Evolutionary conservation across 2,888 invertebrate species (phyloP).

Genomic region (Brassicogethes aeneus): DNA sequence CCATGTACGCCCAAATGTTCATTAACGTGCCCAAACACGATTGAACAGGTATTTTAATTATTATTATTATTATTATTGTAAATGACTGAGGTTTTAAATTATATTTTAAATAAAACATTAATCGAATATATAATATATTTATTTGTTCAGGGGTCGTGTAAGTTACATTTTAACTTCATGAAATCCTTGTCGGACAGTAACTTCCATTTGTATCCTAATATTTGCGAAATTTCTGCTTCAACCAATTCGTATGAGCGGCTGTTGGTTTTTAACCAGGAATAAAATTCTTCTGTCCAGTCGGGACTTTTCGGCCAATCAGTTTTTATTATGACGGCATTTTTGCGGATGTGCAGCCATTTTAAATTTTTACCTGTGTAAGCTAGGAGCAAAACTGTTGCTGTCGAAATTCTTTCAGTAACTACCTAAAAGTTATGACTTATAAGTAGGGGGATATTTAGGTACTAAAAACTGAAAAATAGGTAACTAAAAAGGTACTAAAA

Average conservation of each 20-base stretch:
- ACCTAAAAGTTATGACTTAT: too few species aligned
- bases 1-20: conserved; percentile 70
- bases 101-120: neutral
- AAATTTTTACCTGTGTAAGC: conserved; percentile 56
- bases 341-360: conserved; percentile 53
- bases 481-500: too few species aligned
- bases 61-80: neutral
- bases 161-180: conserved; percentile 41
- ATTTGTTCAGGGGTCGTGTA: conserved; percentile 19
- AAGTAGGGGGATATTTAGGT: too few species aligned
- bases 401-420: conserved; percentile 68
- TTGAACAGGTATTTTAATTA: conserved; percentile 7
- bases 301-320: conserved; percentile 59
- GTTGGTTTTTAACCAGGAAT: conserved; percentile 53
- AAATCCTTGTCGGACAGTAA: conserved; percentile 59
- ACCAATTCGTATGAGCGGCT: conserved; percentile 56
- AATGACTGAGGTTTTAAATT: neutral
- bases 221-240: conserved; percentile 58
- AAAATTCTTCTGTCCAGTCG: conserved; percentile 60
- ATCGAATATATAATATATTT: neutral
- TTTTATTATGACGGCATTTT: conserved; percentile 61
- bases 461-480: too few species aligned
- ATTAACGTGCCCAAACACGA: conserved; percentile 34
- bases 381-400: conserved; percentile 63
- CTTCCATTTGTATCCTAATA: conserved; percentile 58